Percentiles rank a stretch among this genome's conserved stretches.
These are phyloP conservation scores for Drosophila insularis DNA, from an alignment of 1,140 invertebrate species.

Conservation along the genomic window DNA sequence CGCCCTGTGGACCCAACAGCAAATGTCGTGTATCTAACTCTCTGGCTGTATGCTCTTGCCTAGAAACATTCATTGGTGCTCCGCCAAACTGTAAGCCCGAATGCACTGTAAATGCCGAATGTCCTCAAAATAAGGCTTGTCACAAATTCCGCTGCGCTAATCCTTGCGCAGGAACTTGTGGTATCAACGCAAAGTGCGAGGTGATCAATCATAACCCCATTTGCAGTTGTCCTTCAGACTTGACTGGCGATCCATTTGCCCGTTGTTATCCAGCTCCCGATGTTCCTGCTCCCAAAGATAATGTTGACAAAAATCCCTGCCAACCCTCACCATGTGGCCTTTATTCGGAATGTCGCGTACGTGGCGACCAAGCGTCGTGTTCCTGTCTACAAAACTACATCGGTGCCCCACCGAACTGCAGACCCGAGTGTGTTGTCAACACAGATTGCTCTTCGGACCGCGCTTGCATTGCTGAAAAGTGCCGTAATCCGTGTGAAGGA, in stretches of 20 bases:
- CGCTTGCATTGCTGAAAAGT: slow-evolving; percentile 90
- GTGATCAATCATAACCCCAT: slow-evolving; percentile 90
- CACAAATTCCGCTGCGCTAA: slow-evolving; percentile 88
- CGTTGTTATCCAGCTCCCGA: slow-evolving; percentile 84
- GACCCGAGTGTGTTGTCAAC: slow-evolving; percentile 90
- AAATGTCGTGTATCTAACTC: slow-evolving; percentile 88
- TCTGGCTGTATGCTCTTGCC: slow-evolving; percentile 90
- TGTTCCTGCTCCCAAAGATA: slow-evolving; percentile 71
- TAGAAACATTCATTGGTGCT: slow-evolving; percentile 87
- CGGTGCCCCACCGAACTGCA: slow-evolving; percentile 90
- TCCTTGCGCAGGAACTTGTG: slow-evolving; percentile 88
- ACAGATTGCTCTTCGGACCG: slow-evolving; percentile 90
- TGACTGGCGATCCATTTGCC: slow-evolving; percentile 89
- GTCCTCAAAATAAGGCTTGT: slow-evolving; percentile 87
- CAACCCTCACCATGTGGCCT: slow-evolving; percentile 90
- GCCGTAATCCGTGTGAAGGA: slow-evolving; percentile 90
- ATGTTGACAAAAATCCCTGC: slow-evolving; percentile 87
- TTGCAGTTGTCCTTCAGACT: slow-evolving; percentile 88
- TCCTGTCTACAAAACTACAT: slow-evolving; percentile 89
- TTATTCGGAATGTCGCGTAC: slow-evolving; percentile 87
- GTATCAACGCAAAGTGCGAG: slow-evolving; percentile 86
- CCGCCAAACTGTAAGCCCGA: slow-evolving; percentile 88
- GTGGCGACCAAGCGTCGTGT: slow-evolving; percentile 87
- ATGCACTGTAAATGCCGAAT: slow-evolving; percentile 89
- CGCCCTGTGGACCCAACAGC: slow-evolving; percentile 91